Evolutionary conservation across 1,140 invertebrate genomes (phyloP).

Genomic region (Scaptodrosophila lebanonensis): DNA sequence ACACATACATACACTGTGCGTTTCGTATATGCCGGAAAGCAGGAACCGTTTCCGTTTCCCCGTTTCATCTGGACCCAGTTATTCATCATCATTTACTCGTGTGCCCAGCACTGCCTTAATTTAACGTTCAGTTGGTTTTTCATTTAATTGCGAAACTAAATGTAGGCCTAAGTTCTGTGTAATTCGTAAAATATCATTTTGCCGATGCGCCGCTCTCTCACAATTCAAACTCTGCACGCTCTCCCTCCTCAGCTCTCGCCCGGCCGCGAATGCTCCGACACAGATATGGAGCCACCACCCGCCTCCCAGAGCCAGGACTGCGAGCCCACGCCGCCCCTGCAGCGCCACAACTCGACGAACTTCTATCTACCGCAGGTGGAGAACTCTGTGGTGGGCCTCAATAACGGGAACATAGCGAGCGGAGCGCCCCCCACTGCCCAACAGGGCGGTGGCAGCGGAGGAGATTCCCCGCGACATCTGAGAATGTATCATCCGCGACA

Average conservation of each 20-base stretch:
- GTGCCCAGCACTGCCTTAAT: too few species aligned
- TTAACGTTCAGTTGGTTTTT: slow-evolving; percentile 12
- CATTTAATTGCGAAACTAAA: slow-evolving; percentile 35
- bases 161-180: slow-evolving; percentile 47
- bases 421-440: slow-evolving; percentile 16
- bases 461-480: slow-evolving; percentile 81
- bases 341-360: slow-evolving; percentile 93
- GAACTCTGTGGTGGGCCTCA: slow-evolving; percentile 34
- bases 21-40: too few species aligned
- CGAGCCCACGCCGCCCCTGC: slow-evolving; percentile 93
- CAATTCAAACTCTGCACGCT: slow-evolving; percentile 13
- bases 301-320: slow-evolving; percentile 94
- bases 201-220: slow-evolving; percentile 11
- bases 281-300: slow-evolving; percentile 87
- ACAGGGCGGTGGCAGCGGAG: slow-evolving; percentile 71
- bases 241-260: slow-evolving; percentile 83
- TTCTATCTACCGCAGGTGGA: slow-evolving; percentile 86
- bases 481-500: slow-evolving; percentile 83
- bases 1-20: too few species aligned
- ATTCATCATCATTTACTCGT: too few species aligned
- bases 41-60: too few species aligned
- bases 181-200: slow-evolving; percentile 7
- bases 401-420: slow-evolving; percentile 59
- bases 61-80: too few species aligned
- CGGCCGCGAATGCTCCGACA: slow-evolving; percentile 85